Percentiles rank a stretch among this genome's conserved stretches.
Conservation (phyloP, 1,140 invertebrate genomes). For the Drosophila suzukii region DNA sequence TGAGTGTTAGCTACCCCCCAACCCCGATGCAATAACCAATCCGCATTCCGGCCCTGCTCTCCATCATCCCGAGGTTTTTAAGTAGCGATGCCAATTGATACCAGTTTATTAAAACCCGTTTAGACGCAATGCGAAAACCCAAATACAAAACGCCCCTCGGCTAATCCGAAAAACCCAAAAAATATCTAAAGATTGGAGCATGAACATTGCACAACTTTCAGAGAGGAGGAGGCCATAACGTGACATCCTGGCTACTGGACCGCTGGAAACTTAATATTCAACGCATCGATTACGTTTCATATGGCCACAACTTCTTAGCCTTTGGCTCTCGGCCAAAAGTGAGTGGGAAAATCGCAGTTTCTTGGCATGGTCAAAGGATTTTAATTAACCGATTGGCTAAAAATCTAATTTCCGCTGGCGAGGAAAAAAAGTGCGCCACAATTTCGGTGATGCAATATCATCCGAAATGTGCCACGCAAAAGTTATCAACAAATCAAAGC, state of each 20-base stretch:
- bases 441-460: constrained; percentile 46
- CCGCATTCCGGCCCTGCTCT: constrained; percentile 30
- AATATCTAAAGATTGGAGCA: constrained; percentile 11
- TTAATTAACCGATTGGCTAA: constrained; percentile 61
- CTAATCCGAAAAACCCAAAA: constrained; percentile 43
- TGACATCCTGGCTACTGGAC: constrained; percentile 66
- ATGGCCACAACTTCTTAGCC: constrained; percentile 41
- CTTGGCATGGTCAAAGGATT: constrained; percentile 55
- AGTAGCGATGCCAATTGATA: constrained; percentile 56
- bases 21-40: neutral
- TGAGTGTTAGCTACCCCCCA: neutral
- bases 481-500: constrained; percentile 72
- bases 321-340: constrained; percentile 48
- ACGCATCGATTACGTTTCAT: constrained; percentile 65
- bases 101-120: constrained; percentile 64
- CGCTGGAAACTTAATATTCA: constrained; percentile 67
- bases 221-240: constrained; percentile 56
- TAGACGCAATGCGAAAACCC: constrained; percentile 49
- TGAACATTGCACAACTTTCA: constrained; percentile 58
- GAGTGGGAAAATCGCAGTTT: constrained; percentile 33
- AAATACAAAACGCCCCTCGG: constrained; percentile 45
- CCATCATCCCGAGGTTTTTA: constrained; percentile 17
- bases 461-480: constrained; percentile 61
- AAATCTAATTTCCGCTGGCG: constrained; percentile 75
- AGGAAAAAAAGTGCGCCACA: constrained; percentile 15